Conservation (phyloP, 2,113 vertebrate species). For the Perca schrenkii region DNA sequence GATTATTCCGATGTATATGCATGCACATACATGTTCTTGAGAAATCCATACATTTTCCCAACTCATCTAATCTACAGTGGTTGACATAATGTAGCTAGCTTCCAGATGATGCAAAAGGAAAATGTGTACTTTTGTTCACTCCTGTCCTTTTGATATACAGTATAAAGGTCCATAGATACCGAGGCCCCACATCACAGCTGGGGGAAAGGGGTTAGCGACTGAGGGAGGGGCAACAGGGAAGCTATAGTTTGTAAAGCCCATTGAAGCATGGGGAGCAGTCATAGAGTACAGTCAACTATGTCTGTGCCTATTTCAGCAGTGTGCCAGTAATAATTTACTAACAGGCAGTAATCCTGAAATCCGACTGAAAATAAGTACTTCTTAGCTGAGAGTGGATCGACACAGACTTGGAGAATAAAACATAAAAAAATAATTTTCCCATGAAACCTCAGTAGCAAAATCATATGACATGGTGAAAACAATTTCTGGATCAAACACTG, state of each 20-base stretch:
- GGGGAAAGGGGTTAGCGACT: conserved; percentile 19
- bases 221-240: conserved; percentile 30
- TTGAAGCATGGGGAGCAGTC: conserved; percentile 59
- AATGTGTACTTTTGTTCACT: conserved; percentile 64
- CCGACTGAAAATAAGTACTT: conserved; percentile 89
- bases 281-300: conserved; percentile 62
- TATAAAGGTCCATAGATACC: conserved; percentile 42
- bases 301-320: conserved; percentile 71
- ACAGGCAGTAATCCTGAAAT: conserved; percentile 92
- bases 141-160: conserved; percentile 51
- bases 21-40: conserved; percentile 42
- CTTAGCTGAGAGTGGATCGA: conserved; percentile 85
- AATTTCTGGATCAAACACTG: neutral
- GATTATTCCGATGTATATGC: conserved; percentile 63
- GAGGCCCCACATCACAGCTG: conserved; percentile 34
- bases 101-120: conserved; percentile 45
- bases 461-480: neutral
- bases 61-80: conserved; percentile 50
- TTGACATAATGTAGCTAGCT: conserved; percentile 44
- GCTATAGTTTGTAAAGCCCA: conserved; percentile 59
- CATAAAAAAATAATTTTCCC: neutral
- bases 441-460: conserved; percentile 8
- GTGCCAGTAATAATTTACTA: conserved; percentile 93
- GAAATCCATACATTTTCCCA: conserved; percentile 64
- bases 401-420: conserved; percentile 69